Evolutionary conservation across 2,888 invertebrate genomes (phyloP).

Genomic region (Melinaea menophilus): DNA sequence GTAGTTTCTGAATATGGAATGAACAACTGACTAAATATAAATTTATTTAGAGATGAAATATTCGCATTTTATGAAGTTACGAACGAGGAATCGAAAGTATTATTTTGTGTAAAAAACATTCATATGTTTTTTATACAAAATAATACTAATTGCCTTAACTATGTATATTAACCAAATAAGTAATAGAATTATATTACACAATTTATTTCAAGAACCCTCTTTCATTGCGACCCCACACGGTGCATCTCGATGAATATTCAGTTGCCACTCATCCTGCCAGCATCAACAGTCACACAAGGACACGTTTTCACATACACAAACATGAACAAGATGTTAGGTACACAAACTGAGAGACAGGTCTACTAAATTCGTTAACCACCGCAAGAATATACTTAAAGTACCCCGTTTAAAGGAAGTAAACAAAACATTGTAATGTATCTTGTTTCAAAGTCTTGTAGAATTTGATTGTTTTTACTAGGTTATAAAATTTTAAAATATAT

Average conservation of each 20-base stretch:
- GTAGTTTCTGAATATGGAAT: no score
- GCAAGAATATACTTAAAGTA: not conserved
- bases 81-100: no score
- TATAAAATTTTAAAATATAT: no score
- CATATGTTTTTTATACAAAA: no score
- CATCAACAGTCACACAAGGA: conserved; percentile 19
- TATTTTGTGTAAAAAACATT: no score
- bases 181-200: not conserved
- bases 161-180: not conserved
- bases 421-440: not conserved
- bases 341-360: not conserved
- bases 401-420: not conserved
- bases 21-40: not conserved
- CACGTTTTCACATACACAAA: conserved; percentile 6
- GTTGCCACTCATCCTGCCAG: conserved; percentile 15
- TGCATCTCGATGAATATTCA: conserved; percentile 28
- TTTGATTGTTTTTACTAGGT: no score
- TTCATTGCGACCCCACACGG: not conserved
- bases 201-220: not conserved
- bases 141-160: not conserved
- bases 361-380: not conserved
- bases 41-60: no score
- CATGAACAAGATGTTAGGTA: conserved; percentile 2
- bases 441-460: no score
- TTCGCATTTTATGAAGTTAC: no score